Conservation (phyloP, 2,113 vertebrate genomes). For the Empidonax traillii region DNA sequence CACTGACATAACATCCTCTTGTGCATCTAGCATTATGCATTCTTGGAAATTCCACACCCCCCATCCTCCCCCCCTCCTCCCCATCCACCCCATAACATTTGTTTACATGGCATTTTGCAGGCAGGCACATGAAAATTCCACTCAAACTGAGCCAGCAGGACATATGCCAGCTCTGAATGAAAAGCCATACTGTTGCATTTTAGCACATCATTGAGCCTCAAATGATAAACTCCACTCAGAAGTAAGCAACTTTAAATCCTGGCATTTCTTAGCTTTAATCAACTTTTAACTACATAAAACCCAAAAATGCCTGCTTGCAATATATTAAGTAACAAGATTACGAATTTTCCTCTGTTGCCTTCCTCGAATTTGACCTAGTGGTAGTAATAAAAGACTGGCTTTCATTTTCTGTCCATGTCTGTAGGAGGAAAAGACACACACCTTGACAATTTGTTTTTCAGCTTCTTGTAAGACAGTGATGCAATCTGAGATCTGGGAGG, state of each 20-base stretch:
- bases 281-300: not conserved
- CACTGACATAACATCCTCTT: constrained; percentile 2
- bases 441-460: not conserved
- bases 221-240: not conserved
- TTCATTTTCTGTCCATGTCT: not conserved
- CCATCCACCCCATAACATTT: not conserved
- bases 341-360: not conserved
- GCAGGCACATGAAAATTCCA: constrained; percentile 26
- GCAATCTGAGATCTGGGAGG: not conserved
- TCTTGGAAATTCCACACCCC: not conserved
- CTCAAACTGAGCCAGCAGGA: constrained; percentile 5
- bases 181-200: constrained; percentile 48
- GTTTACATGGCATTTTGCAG: constrained; percentile 48
- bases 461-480: not conserved
- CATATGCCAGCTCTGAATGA: not conserved
- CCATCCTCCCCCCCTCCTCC: too few relatives aligned
- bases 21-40: not conserved
- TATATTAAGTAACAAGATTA: not conserved
- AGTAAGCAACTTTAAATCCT: not conserved
- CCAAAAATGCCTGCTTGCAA: not conserved
- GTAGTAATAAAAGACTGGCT: not conserved
- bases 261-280: not conserved
- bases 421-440: not conserved
- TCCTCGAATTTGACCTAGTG: not conserved
- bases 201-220: not conserved